Evolutionary conservation across 2,888 invertebrate genomes (phyloP).

Genomic region (Anodontia alba): DNA sequence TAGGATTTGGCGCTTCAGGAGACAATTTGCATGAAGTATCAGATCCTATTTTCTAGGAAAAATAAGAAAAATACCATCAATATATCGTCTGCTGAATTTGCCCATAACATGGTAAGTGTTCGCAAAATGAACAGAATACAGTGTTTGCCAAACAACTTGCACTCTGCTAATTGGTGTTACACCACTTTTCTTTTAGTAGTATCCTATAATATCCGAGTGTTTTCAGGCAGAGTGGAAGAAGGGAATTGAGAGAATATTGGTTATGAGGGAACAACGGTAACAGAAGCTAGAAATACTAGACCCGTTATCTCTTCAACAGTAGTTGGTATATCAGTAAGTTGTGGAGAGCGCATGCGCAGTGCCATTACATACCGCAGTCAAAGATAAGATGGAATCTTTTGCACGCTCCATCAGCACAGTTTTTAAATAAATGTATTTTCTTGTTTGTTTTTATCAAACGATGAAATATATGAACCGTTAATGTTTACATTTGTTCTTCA

Average conservation of each 20-base stretch:
- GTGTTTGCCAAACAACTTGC: slow-evolving; percentile 5
- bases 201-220: not conserved
- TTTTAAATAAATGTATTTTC: slow-evolving; percentile 1
- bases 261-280: not conserved
- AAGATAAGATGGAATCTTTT: slow-evolving; percentile 7
- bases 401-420: slow-evolving; percentile 13
- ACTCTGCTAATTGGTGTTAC: not conserved
- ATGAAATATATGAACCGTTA: not conserved
- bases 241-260: not conserved
- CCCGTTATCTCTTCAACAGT: slow-evolving; percentile 5
- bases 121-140: not conserved
- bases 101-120: too few relatives aligned
- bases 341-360: not conserved
- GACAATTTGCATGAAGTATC: too few relatives aligned
- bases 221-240: not conserved
- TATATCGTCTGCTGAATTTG: too few relatives aligned
- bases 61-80: too few relatives aligned
- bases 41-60: too few relatives aligned
- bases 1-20: too few relatives aligned
- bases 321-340: not conserved
- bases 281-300: slow-evolving; percentile 1
- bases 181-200: not conserved
- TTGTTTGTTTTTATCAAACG: not conserved
- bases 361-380: not conserved
- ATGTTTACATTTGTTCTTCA: too few relatives aligned